Conservation (phyloP, 2,888 invertebrate species). For the Cybosia mesomella region DNA sequence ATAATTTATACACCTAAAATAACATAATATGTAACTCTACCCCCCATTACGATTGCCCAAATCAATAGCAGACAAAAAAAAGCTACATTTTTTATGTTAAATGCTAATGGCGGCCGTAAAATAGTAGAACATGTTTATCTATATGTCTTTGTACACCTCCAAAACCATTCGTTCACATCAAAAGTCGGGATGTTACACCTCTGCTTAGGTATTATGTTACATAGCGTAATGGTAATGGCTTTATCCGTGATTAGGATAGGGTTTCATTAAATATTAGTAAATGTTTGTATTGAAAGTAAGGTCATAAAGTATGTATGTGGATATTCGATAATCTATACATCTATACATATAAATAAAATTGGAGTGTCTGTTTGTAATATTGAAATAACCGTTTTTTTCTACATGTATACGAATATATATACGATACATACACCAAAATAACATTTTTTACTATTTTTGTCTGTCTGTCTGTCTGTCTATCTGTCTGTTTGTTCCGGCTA, state of each 20-base stretch:
- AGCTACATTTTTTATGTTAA: conserved; percentile 36
- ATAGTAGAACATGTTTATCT: conserved; percentile 57
- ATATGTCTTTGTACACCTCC: conserved; percentile 41
- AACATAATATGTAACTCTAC: not conserved
- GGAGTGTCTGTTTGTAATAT: too few relatives aligned
- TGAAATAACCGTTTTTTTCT: too few relatives aligned
- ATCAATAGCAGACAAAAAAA: conserved; percentile 8
- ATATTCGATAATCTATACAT: not conserved
- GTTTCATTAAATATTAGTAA: conserved; percentile 52
- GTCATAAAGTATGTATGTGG: conserved; percentile 8
- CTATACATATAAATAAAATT: too few relatives aligned
- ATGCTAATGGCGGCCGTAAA: conserved; percentile 47
- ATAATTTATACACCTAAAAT: not conserved
- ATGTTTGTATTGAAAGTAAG: conserved; percentile 31
- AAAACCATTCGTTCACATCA: conserved; percentile 52
- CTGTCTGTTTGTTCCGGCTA: too few relatives aligned
- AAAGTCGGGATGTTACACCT: conserved; percentile 38
- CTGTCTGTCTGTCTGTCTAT: too few relatives aligned
- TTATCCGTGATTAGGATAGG: conserved; percentile 43
- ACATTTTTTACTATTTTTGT: too few relatives aligned
- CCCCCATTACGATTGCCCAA: conserved; percentile 5
- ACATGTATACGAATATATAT: too few relatives aligned
- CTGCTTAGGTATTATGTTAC: conserved; percentile 30
- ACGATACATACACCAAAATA: too few relatives aligned
- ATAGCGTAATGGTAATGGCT: conserved; percentile 56